Evolutionary conservation across 64 coral and sea anemone genomes (phyloP), one percentile per base, ranked within the genome.

Genomic region (Cladopsammia gracilis): DNA sequence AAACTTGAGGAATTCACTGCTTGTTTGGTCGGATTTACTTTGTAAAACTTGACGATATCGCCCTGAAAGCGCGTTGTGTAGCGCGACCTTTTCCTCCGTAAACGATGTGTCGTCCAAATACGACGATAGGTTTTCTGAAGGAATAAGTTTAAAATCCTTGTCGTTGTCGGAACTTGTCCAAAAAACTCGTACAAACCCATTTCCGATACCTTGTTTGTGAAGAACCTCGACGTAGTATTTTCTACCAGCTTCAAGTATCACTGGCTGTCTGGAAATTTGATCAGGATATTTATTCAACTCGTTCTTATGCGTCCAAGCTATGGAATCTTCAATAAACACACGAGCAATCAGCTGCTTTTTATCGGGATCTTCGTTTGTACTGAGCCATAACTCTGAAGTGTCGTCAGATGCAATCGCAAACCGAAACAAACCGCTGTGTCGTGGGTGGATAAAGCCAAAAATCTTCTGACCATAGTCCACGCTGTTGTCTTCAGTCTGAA

Each of bases 371-470:
- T 96, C 89, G 56, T 68, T 79, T 24, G 59, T 71, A 47, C 95
- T 96, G 1, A 96, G 77, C 95, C 95, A 96, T 20, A 96, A 62
- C 25, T 96, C 90, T 3, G 95, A 96, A 0, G 90, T 57, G 54
- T 96, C 90, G 42, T 92, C 89, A 9, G 95, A 96, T 14, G 85
- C 82, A 16, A 96, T 84, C 11, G 67, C 95, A 82, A 96, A 96
- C 44, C 2, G 22, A 19, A 76, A 96, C 0, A 8, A 24, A 65
- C 69, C 86, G 50, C 24, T 84, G 44, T 14, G 57, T 7, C 77
- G 47, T 10, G 95, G 78, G 14, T 83, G 90, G 56, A 96, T 25
- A 77, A 71, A 96, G 8, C 95, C 95, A 62, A 96, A 93, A 1
- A 83, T 64, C 6, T 3, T 44, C 60, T 65, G 44, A 18, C 79